Base-by-base conservation (phyloP, 2,888 invertebrate genomes). In the Hetaerina titia region DNA sequence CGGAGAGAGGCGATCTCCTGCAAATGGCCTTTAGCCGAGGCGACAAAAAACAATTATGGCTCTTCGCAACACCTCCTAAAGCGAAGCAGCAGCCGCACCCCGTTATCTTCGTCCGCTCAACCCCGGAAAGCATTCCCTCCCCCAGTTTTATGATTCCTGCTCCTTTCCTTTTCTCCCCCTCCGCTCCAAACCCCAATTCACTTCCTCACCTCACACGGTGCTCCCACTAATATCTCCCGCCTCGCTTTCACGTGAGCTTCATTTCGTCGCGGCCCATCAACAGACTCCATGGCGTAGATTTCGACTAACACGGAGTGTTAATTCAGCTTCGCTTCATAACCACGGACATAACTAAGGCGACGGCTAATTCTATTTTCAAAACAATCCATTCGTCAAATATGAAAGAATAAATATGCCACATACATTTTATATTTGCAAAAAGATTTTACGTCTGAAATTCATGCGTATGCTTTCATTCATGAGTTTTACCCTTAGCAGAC, bases 11-110 rank as follows among this genome's bases (percentile, higher is more conserved):
- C 56, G 56, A 92, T 92, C 81, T 92, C 69, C 69, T 64, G 92
- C 92, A 74, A 92, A 92, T 92, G 92, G 92, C 92, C 92, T 92
- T 92, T 74, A 92, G 92, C 92, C 56, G 69, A 74, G 92, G 92
- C 69, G 92, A 92, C 92, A 92, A 92, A 92, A 92, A 92, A 92
- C 92, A 92, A 92, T 92, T 92, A 92, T 92, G 92, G 69, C 92
- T 92, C 69, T 56, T 92, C 92, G 92, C 92, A 92, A 92, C 92
- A 74, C 69, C 92, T 92, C 64, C 92, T 92, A 92, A 92, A 92
- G 69, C 56, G 92, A 81, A 31, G 31, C 92, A 56, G 64, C 92
- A 69, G 69, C 92, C 92, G 92, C 92, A 92, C 92, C 64, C 56
- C 92, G 92, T 92, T 92, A 92, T 92, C 92, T 60, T 45, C 69